A percentile compares a stretch with the other conserved stretches of the same genome.
These are phyloP conservation scores for Hippolais icterina DNA, from an alignment of 2,113 vertebrate species.

Conservation along the genomic window DNA sequence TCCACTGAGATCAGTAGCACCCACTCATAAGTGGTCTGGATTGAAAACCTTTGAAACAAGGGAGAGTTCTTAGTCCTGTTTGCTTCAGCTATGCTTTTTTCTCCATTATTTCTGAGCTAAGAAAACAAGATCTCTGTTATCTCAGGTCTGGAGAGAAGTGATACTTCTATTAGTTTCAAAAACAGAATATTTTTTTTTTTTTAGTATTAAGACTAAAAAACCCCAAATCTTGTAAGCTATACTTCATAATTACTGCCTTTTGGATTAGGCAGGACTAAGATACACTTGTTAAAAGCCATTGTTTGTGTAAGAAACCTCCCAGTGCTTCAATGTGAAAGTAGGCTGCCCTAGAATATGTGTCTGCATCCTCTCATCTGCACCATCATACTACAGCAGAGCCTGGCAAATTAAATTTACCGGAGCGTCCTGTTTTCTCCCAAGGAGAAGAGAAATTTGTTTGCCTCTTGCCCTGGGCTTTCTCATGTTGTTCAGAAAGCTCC, in stretches of 20 bases:
- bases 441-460: constrained; percentile 19
- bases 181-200: neutral
- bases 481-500: neutral
- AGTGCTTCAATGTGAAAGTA: neutral
- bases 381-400: neutral
- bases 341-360: neutral
- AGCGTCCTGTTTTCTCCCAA: neutral
- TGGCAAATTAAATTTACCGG: constrained; percentile 34
- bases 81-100: neutral
- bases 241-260: neutral
- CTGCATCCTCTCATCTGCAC: neutral
- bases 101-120: neutral
- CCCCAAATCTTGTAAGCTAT: neutral
- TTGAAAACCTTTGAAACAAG: neutral
- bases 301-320: neutral
- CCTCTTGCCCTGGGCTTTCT: constrained; percentile 37
- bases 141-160: neutral
- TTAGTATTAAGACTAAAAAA: neutral
- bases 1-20: neutral
- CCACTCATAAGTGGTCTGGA: neutral
- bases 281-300: neutral
- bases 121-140: neutral
- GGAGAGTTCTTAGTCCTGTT: neutral
- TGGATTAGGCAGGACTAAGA: neutral
- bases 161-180: neutral